A percentile compares a stretch with the other conserved stretches of the same genome.
phyloP scores from a whole-genome alignment of 2,113 vertebrate species.

The Noctilio leporinus region DNA sequence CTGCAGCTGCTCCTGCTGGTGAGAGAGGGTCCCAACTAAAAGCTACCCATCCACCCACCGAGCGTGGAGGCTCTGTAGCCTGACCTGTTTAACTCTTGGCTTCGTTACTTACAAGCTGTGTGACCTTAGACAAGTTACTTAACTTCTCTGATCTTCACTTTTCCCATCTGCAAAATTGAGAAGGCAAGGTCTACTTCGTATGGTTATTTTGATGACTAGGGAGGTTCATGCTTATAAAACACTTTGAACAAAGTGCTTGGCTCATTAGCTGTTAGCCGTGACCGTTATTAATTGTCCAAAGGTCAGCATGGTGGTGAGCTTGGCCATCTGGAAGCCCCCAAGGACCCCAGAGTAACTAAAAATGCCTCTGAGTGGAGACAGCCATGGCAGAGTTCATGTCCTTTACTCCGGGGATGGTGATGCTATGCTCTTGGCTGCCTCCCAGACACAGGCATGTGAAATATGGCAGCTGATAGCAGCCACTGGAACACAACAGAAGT shows the following conservation, averaged over 20 bases:
- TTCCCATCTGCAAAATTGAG: neutral
- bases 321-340: neutral
- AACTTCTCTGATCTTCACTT: neutral
- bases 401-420: slow-evolving; percentile 15
- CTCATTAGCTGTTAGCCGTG: neutral
- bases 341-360: neutral
- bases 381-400: neutral
- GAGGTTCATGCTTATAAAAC: neutral
- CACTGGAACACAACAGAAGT: neutral
- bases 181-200: neutral
- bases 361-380: neutral
- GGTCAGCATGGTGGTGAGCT: neutral
- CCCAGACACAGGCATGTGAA: slow-evolving; percentile 41
- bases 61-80: too few relatives aligned
- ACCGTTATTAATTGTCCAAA: neutral
- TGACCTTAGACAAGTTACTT: neutral
- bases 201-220: neutral
- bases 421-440: neutral
- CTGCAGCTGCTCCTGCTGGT: slow-evolving; percentile 67
- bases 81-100: neutral
- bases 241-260: neutral
- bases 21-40: slow-evolving; percentile 47
- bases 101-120: neutral
- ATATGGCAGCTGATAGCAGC: slow-evolving; percentile 48
- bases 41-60: neutral